Evolutionary conservation across 2,113 vertebrate genomes (phyloP).

Genomic region (Phyllopteryx taeniolatus): DNA sequence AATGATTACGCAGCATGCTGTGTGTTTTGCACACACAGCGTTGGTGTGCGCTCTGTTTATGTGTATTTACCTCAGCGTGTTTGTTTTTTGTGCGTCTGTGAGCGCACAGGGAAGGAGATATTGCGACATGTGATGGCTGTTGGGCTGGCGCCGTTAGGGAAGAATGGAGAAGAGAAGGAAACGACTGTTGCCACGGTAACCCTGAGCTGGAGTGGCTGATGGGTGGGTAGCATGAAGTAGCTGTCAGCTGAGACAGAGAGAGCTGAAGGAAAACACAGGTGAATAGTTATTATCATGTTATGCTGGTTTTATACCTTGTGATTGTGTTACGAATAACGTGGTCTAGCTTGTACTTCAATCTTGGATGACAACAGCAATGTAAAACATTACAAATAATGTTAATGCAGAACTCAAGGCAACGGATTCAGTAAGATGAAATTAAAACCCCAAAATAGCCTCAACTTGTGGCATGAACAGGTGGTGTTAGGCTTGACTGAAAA

Average conservation of each 20-base stretch:
- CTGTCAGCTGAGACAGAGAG: conserved; percentile 83
- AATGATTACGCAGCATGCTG: not conserved
- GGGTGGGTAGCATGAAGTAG: conserved; percentile 65
- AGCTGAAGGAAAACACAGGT: conserved; percentile 73
- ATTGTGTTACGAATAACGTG: not conserved
- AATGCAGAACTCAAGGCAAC: not conserved
- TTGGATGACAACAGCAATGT: not conserved
- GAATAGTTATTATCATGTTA: conserved; percentile 49
- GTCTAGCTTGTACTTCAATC: not conserved
- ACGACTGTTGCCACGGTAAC: conserved; percentile 54
- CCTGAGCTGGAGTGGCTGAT: conserved; percentile 54
- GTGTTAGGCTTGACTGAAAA: too few species aligned
- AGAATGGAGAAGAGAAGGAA: conserved; percentile 62
- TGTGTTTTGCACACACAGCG: conserved; percentile 7
- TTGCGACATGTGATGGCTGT: conserved; percentile 75
- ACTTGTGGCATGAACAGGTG: too few species aligned
- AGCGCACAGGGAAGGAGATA: conserved; percentile 61
- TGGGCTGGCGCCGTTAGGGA: conserved; percentile 70
- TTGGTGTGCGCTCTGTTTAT: conserved; percentile 1
- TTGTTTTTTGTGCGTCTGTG: conserved; percentile 9
- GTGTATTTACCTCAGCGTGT: conserved; percentile 21
- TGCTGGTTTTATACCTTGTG: not conserved
- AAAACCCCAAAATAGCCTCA: not conserved
- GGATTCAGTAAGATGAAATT: not conserved
- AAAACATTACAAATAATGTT: not conserved